Base-by-base conservation (phyloP, 2,797 vertebrate species). In the Pelobates cultripes region DNA sequence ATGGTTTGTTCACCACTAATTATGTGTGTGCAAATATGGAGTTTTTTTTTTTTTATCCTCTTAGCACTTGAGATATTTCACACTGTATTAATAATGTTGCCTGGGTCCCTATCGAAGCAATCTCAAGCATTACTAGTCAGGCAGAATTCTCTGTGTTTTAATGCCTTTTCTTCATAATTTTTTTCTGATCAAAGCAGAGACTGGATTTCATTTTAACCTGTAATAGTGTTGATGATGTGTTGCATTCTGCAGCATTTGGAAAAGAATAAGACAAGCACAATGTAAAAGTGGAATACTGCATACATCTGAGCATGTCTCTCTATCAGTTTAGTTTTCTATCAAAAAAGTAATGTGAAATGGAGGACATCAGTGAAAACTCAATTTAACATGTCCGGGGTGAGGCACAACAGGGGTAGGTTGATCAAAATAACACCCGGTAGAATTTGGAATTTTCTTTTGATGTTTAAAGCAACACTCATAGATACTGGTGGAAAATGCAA, bases 201-300 rank as follows among this genome's bases (percentile, higher is more conserved):
- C 66, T 68, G 10, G 70, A 55, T 73, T 44, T 15, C 12, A 28
- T 71, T 55, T 53, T 73, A 15, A 4, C 5, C 70, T 10, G 43
- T 72, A 70, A 61, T 55, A 3, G 43, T 66, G 61, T 28, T 44
- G 43, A 63, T 4, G n/a, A 12, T 45, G 9, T 75, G 41, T 43
- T 75, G 42, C 17, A 66, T 66, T 76, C 53, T 44, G 10, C 57
- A 17, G 57, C 41, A 43, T 63, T 75, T 75, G 44, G 73, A 12
- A 17, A 64, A 51, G 9, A 44, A 64, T 43, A 64, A 66, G 7
- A 64, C 17, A 64, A 64, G 57, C 6, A 64, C 4, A 12, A 57
- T 12, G 14, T 57, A 57, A 4, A 57, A 15, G 55, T 9, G 14
- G 13, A 57, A 57, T 12, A 57, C 55, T 4, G 47, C 47, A 51